Conservation (phyloP, 2,888 invertebrate genomes). For the Corbicula japonica region DNA sequence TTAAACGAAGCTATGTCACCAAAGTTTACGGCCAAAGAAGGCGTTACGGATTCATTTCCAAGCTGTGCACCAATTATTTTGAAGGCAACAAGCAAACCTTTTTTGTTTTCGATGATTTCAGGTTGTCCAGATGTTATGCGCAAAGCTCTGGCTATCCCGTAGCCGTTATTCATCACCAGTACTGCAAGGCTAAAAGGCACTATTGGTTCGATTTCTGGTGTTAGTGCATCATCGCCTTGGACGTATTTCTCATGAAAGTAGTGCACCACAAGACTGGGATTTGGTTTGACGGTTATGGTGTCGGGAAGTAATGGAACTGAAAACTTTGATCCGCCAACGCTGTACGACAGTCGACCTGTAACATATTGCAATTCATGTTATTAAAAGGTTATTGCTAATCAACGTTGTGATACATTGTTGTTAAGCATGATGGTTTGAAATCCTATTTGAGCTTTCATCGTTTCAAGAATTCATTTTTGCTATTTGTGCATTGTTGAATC, state of each 20-base stretch:
- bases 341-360: constrained; percentile 75
- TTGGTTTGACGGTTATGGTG: constrained; percentile 76
- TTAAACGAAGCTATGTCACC: constrained; percentile 68
- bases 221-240: constrained; percentile 73
- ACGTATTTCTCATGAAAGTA: constrained; percentile 79
- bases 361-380: too few species aligned
- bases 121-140: constrained; percentile 75
- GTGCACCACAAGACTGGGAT: constrained; percentile 72
- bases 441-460: too few species aligned
- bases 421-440: constrained; percentile 72
- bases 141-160: constrained; percentile 70
- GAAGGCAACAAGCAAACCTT: constrained; percentile 72
- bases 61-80: constrained; percentile 72
- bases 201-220: constrained; percentile 64
- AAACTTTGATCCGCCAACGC: constrained; percentile 67
- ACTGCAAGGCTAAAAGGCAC: constrained; percentile 75
- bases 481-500: too few species aligned
- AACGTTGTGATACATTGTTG: too few species aligned
- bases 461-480: too few species aligned
- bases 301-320: constrained; percentile 73
- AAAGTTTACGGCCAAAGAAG: constrained; percentile 70
- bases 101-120: constrained; percentile 78
- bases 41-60: constrained; percentile 59
- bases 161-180: constrained; percentile 69
- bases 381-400: too few species aligned